phyloP scores from a whole-genome alignment of 2,113 vertebrate genomes.

The Acanthisitta chloris region DNA sequence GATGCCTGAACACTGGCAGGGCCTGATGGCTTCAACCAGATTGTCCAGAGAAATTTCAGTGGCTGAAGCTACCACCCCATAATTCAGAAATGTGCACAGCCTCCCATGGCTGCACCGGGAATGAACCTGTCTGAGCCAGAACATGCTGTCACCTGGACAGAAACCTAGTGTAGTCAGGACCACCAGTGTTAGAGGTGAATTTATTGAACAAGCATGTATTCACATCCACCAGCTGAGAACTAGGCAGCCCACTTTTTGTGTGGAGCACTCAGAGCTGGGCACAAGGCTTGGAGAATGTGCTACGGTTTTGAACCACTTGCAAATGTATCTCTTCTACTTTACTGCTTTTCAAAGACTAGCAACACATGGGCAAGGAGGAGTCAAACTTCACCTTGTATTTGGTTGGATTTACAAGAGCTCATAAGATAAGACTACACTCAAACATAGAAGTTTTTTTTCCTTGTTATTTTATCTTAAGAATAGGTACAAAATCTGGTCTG shows the following conservation, averaged over 20 bases:
- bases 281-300: neutral
- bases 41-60: neutral
- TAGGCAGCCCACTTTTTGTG: neutral
- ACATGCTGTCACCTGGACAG: neutral
- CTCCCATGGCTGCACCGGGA: neutral
- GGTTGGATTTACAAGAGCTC: neutral
- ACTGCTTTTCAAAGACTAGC: neutral
- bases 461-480: neutral
- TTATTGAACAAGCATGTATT: neutral
- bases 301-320: neutral
- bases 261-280: neutral
- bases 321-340: neutral
- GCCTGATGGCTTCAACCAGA: neutral
- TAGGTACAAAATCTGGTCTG: neutral
- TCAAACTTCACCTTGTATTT: neutral
- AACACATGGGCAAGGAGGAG: neutral
- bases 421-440: neutral
- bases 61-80: neutral
- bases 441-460: neutral
- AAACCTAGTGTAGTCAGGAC: neutral
- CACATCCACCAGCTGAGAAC: neutral
- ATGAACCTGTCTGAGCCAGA: neutral
- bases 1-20: neutral
- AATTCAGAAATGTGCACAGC: fast-evolving
- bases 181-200: neutral